Conservation (phyloP, 2,888 invertebrate species). For the Tholera decimalis region DNA sequence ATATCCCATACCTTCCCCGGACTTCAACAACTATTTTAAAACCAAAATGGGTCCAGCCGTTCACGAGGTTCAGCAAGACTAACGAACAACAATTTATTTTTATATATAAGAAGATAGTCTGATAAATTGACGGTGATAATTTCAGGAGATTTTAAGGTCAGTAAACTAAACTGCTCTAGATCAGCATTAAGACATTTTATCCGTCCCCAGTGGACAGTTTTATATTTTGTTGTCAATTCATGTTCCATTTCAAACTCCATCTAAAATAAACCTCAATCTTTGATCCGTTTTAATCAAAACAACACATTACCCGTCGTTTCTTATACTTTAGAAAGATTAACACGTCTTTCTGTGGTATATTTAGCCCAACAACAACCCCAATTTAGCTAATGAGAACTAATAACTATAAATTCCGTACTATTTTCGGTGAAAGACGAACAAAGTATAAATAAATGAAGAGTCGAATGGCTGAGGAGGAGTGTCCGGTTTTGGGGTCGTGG, state of each 20-base stretch:
- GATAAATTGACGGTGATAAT: no score
- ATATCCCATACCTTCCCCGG: no score
- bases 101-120: no score
- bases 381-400: slow-evolving; percentile 41
- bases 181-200: slow-evolving; percentile 1
- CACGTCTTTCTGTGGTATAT: slow-evolving; percentile 33
- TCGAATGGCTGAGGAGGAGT: slow-evolving; percentile 15
- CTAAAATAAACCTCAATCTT: slow-evolving; percentile 7
- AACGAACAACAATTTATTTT: no score
- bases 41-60: no score
- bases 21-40: no score
- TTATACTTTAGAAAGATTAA: slow-evolving; percentile 26
- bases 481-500: slow-evolving; percentile 21
- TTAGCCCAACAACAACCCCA: slow-evolving; percentile 23
- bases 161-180: not conserved
- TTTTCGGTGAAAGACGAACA: slow-evolving; percentile 35
- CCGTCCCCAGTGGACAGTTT: not conserved
- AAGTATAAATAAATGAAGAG: slow-evolving; percentile 34
- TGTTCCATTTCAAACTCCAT: slow-evolving; percentile 12
- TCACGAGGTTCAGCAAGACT: no score
- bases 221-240: slow-evolving; percentile 1
- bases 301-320: slow-evolving; percentile 25
- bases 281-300: slow-evolving; percentile 46
- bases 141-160: not conserved
- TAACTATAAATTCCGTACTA: slow-evolving; percentile 53